These are phyloP conservation scores for Lysiphlebus fabarum DNA, from an alignment of 1,140 invertebrate species.

Conservation along the genomic window DNA sequence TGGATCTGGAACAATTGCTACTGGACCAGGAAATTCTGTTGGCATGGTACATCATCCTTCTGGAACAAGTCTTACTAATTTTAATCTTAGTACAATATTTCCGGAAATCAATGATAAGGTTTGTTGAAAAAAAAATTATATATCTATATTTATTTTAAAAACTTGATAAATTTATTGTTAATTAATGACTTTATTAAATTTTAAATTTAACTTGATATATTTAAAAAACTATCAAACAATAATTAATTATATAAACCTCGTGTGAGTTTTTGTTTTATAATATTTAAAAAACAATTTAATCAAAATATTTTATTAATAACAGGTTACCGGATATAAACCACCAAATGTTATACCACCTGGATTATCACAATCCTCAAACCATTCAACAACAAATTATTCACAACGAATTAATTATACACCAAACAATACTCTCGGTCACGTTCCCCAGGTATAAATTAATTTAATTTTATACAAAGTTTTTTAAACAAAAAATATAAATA, in stretches of 20 bases:
- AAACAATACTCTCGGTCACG: conserved; percentile 44
- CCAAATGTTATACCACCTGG: conserved; percentile 44
- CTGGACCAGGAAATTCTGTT: conserved; percentile 38
- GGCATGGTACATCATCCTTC: conserved; percentile 47
- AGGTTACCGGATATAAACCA: conserved; percentile 50
- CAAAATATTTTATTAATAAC: not conserved
- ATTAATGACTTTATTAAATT: too few relatives aligned
- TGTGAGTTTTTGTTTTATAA: too few relatives aligned
- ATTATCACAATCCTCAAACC: conserved; percentile 44
- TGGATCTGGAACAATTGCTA: conserved; percentile 23
- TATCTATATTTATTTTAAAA: not conserved
- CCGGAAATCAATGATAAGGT: conserved; percentile 69
- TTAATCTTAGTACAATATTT: conserved; percentile 68
- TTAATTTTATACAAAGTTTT: too few relatives aligned
- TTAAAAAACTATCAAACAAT: too few relatives aligned
- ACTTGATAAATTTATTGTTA: too few relatives aligned
- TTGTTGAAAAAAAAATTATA: conserved; percentile 18
- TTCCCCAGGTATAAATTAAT: conserved; percentile 38
- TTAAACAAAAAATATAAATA: too few relatives aligned
- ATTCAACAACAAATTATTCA: conserved; percentile 40
- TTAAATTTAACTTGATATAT: too few relatives aligned
- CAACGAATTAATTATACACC: conserved; percentile 45
- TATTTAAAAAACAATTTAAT: too few relatives aligned
- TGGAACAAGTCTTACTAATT: conserved; percentile 63
- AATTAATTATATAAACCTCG: too few relatives aligned